A percentile compares a stretch with the other conserved stretches of the same genome.
Evolutionary conservation across 2,888 invertebrate species (phyloP).

Genomic region (Volucella zonaria): DNA sequence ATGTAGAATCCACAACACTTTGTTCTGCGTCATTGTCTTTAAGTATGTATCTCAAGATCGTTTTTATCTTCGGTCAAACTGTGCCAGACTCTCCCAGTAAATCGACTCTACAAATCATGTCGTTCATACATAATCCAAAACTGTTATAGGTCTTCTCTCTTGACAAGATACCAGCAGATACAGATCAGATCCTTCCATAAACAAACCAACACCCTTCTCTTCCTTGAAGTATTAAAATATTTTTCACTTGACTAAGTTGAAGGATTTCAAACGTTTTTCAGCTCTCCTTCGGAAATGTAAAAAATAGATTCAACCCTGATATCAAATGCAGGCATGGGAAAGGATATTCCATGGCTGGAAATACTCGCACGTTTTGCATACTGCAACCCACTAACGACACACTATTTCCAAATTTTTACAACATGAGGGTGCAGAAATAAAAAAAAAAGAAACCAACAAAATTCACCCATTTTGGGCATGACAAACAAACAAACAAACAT

Average conservation of each 20-base stretch:
- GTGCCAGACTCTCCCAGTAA: too few relatives aligned
- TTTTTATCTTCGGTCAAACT: too few relatives aligned
- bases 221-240: slow-evolving; percentile 15
- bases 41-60: too few relatives aligned
- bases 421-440: neutral
- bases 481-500: neutral
- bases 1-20: too few relatives aligned
- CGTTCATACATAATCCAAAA: too few relatives aligned
- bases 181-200: neutral
- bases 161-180: too few relatives aligned
- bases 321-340: slow-evolving; percentile 1
- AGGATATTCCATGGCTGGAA: neutral
- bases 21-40: too few relatives aligned
- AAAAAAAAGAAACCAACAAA: slow-evolving; percentile 18
- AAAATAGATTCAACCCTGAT: neutral
- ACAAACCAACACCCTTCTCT: neutral
- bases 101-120: too few relatives aligned
- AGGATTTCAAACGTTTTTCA: neutral
- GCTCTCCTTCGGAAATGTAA: neutral
- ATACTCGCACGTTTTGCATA: slow-evolving; percentile 20
- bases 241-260: slow-evolving; percentile 6
- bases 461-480: neutral
- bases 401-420: neutral
- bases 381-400: neutral
- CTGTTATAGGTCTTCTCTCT: too few relatives aligned